Conservation (phyloP, 2,888 invertebrate genomes). For the Dermolepida albohirtum region DNA sequence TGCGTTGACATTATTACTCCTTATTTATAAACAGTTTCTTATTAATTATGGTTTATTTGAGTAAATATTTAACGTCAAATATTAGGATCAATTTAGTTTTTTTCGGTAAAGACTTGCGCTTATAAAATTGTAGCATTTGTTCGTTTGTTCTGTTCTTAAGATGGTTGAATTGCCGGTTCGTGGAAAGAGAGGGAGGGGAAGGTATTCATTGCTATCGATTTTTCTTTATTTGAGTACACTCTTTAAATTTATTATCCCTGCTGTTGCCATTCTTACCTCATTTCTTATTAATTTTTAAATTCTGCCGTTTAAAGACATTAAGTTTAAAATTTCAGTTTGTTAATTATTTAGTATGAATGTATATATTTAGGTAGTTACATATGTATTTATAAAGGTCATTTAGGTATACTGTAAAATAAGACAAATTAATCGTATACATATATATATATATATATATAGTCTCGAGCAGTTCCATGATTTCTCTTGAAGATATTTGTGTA, state of each 20-base stretch:
- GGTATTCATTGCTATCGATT: constrained; percentile 59
- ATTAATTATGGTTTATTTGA: constrained; percentile 23
- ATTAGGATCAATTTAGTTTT: constrained; percentile 22
- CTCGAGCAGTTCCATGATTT: too few species aligned
- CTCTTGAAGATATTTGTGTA: too few species aligned
- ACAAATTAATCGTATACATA: too few species aligned
- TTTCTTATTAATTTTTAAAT: constrained; percentile 30
- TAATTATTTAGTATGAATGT: not conserved
- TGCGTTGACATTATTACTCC: constrained; percentile 1
- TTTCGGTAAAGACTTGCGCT: constrained; percentile 26
- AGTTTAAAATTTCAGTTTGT: not conserved
- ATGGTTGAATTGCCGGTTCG: constrained; percentile 43
- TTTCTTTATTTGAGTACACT: constrained; percentile 58
- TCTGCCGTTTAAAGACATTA: not conserved
- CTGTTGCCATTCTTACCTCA: constrained; percentile 49
- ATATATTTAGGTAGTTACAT: not conserved
- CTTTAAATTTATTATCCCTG: constrained; percentile 56
- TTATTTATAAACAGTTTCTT: constrained; percentile 29
- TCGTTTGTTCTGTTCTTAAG: constrained; percentile 43
- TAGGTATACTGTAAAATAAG: not conserved
- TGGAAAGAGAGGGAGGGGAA: constrained; percentile 43
- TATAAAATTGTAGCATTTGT: constrained; percentile 40
- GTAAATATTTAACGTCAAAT: constrained; percentile 21
- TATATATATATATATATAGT: too few species aligned
- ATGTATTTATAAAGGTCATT: not conserved